Base-by-base conservation (phyloP, 2,888 invertebrate species). In the Brassicogethes aeneus region DNA sequence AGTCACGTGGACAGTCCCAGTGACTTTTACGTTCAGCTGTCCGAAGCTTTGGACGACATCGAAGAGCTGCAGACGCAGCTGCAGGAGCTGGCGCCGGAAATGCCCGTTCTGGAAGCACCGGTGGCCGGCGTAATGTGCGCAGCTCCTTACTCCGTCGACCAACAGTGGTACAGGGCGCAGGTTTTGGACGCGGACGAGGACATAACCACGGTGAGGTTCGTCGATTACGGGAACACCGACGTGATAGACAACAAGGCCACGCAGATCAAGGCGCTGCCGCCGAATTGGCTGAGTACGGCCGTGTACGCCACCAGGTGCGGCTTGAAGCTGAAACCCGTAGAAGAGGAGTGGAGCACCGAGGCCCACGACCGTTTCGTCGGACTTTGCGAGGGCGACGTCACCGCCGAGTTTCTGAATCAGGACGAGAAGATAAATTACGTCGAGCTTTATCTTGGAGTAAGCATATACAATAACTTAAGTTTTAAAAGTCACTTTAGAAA, bases 101-200 rank as follows among this genome's bases (percentile, higher is more conserved):
- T 78, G 59, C 60, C 72, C 0, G 71, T 75, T 29, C 62, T 82
- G 7, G 73, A 74, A 41, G 75, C 64, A 39, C 72, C 76, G 1
- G 76, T 77, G 34, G 70, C 77, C 41, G 80, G 81, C 3, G 74
- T 77, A 0, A 57, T 79, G 0, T 87, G 86, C 53, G 72, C 81
- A 36, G 92, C 93, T 1, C 80, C 84, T 56, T 94, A 89, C 63
- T 77, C 81, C 0, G 81, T 79, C 1, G 91, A 95, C 60, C 82
- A 84, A 31, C 76, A 78, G 47, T 97, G 96, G 95, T 96, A 96
- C 65, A 76, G 96, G 42, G 95, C 93, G 0, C 81, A 81, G 59
- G 82, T 96, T 5, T 76, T 93, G 31, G 90, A 89, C 60, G 76
- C 83, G 0, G 82, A 83, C 47, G 72, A 76, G 3, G 85, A 86